Percentiles rank a stretch among this genome's conserved stretches.
These are phyloP conservation scores for Trinorchestia longiramus DNA, from an alignment of 1,140 invertebrate genomes.

Conservation along the genomic window DNA sequence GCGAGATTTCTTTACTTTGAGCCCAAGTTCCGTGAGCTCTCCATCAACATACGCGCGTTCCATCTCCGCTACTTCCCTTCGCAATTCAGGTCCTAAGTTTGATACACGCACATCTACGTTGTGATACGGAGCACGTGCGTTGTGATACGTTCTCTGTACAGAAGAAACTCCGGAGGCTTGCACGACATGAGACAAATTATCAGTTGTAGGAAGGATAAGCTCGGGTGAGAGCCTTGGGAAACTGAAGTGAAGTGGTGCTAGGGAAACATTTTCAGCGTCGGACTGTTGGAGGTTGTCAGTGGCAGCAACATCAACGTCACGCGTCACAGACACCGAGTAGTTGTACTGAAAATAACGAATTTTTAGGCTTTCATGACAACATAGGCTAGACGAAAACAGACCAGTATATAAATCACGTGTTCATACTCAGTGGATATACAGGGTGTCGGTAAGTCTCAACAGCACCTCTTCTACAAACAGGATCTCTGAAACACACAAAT, in stretches of 20 bases:
- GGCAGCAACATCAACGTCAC: neutral
- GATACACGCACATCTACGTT: neutral
- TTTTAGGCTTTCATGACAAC: too few species aligned
- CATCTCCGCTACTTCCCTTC: neutral
- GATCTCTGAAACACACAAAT: too few species aligned
- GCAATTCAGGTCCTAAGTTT: neutral
- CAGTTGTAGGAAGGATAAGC: neutral
- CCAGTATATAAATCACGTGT: too few species aligned
- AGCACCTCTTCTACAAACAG: too few species aligned
- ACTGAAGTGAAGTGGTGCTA: neutral
- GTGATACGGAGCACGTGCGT: neutral
- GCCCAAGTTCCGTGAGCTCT: neutral
- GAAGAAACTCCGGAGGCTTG: neutral
- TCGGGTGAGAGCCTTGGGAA: neutral
- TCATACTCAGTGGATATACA: too few species aligned
- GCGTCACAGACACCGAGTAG: neutral
- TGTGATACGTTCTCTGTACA: neutral
- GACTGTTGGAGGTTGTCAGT: neutral
- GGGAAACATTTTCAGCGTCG: neutral
- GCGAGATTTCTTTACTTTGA: neutral
- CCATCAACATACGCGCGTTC: neutral
- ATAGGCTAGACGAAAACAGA: too few species aligned
- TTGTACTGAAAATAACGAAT: neutral
- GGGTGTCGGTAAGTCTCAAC: too few species aligned
- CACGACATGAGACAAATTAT: neutral